These are phyloP conservation scores for Odontamblyopus lacepedii DNA, from an alignment of 2,797 vertebrate genomes.

Conservation along the genomic window DNA sequence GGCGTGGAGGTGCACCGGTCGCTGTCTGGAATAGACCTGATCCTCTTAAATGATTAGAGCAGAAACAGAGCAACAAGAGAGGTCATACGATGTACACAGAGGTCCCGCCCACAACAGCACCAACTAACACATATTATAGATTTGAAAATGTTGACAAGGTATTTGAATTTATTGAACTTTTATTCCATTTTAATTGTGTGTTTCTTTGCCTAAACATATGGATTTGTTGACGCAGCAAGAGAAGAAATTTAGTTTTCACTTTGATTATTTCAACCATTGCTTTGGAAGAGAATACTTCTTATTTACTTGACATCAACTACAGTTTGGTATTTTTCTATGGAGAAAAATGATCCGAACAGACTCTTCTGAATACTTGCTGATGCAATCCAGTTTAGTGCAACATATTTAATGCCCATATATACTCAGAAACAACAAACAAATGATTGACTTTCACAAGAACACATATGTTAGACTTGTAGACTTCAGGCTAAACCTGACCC, in stretches of 20 bases:
- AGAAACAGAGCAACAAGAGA: slow-evolving; percentile 47
- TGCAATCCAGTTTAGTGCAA: background rate
- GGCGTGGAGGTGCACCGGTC: slow-evolving; percentile 44
- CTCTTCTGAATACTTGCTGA: background rate
- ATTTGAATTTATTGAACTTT: too few species aligned
- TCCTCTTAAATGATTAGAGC: slow-evolving; percentile 83
- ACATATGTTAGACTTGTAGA: slow-evolving; percentile 25
- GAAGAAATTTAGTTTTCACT: background rate
- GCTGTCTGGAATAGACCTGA: slow-evolving; percentile 74
- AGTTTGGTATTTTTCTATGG: background rate
- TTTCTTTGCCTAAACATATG: too few species aligned
- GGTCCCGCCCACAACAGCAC: slow-evolving; percentile 29
- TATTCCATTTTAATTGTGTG: too few species aligned
- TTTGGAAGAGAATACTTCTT: background rate
- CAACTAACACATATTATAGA: slow-evolving; percentile 12
- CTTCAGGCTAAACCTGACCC: slow-evolving; percentile 22
- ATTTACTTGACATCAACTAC: background rate
- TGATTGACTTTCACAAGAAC: too few species aligned
- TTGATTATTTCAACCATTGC: background rate
- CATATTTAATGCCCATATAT: background rate
- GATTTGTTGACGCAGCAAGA: background rate
- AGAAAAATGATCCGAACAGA: background rate
- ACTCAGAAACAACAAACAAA: background rate
- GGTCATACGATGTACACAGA: slow-evolving; percentile 54
- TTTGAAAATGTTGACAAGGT: background rate